Percentiles rank a stretch among this genome's conserved stretches.
Conservation (phyloP, 2,888 invertebrate species). For the Vesta saturnalis region DNA sequence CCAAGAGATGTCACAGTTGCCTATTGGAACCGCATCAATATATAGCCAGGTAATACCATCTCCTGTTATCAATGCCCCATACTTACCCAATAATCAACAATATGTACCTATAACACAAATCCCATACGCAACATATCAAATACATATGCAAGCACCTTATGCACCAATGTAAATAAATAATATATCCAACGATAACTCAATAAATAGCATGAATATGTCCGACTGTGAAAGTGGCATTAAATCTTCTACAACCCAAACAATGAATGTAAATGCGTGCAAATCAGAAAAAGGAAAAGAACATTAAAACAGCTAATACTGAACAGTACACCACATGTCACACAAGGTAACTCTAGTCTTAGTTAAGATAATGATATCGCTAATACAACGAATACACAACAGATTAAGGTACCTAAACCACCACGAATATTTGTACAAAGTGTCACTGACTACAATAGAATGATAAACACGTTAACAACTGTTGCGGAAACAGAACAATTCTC, state of each 20-base stretch:
- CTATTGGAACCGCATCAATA: not conserved
- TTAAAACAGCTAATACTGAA: not conserved
- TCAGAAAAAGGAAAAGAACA: not conserved
- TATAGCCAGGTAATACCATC: slow-evolving; percentile 14
- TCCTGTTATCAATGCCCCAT: slow-evolving; percentile 12
- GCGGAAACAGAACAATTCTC: too few species aligned
- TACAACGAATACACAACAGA: not conserved
- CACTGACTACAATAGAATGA: too few species aligned
- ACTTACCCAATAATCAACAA: too few species aligned
- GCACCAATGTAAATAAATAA: slow-evolving; percentile 5
- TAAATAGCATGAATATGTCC: slow-evolving; percentile 9
- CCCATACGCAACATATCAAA: slow-evolving; percentile 9
- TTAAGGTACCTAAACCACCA: slow-evolving; percentile 10
- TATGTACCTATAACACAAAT: not conserved
- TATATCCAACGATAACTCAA: slow-evolving; percentile 8
- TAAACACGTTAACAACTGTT: too few species aligned
- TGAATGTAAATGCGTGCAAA: slow-evolving; percentile 12
- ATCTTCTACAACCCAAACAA: slow-evolving; percentile 18
- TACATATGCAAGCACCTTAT: slow-evolving; percentile 2
- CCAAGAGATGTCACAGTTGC: slow-evolving; percentile 7
- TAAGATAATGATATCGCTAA: not conserved
- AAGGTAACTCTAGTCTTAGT: slow-evolving; percentile 14
- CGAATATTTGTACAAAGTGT: too few species aligned
- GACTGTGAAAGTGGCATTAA: slow-evolving; percentile 16
- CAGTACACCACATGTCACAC: slow-evolving; percentile 8